Conservation (phyloP, 2,797 vertebrate genomes). For the Lithobates pipiens region DNA sequence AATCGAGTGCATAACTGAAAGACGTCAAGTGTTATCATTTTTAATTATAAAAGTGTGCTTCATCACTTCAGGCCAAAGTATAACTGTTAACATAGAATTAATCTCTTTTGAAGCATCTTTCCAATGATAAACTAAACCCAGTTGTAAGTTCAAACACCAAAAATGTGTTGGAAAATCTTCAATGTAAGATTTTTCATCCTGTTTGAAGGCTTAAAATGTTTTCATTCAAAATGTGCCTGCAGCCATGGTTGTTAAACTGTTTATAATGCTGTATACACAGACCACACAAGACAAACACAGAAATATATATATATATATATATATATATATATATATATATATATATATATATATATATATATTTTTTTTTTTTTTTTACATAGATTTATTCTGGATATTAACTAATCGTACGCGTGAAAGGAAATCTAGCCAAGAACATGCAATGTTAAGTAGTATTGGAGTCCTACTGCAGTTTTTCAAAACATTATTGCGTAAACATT, state of each 20-base stretch:
- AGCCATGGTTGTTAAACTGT: neutral
- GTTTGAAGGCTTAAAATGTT: neutral
- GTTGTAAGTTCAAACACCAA: conserved; percentile 29
- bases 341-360: too few relatives aligned
- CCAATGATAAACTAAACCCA: conserved; percentile 1
- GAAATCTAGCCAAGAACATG: neutral
- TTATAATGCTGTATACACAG: neutral
- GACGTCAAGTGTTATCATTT: conserved; percentile 59
- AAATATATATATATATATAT: too few relatives aligned
- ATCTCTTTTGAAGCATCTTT: conserved; percentile 38
- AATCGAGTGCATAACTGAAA: conserved; percentile 57
- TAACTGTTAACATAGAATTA: conserved; percentile 50
- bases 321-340: too few relatives aligned
- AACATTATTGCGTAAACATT: too few relatives aligned
- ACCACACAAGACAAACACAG: neutral
- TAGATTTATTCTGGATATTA: too few relatives aligned
- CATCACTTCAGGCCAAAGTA: conserved; percentile 50
- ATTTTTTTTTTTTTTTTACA: too few relatives aligned
- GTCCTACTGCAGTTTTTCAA: too few relatives aligned
- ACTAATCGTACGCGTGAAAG: neutral
- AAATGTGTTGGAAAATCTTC: conserved; percentile 1
- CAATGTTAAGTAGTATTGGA: neutral
- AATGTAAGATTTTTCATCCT: neutral
- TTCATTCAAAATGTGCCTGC: neutral
- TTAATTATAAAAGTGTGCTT: conserved; percentile 59